Percentiles rank a stretch among this genome's conserved stretches.
Evolutionary conservation across 1,140 invertebrate genomes (phyloP).

Genomic region (Zaprionus capensis): DNA sequence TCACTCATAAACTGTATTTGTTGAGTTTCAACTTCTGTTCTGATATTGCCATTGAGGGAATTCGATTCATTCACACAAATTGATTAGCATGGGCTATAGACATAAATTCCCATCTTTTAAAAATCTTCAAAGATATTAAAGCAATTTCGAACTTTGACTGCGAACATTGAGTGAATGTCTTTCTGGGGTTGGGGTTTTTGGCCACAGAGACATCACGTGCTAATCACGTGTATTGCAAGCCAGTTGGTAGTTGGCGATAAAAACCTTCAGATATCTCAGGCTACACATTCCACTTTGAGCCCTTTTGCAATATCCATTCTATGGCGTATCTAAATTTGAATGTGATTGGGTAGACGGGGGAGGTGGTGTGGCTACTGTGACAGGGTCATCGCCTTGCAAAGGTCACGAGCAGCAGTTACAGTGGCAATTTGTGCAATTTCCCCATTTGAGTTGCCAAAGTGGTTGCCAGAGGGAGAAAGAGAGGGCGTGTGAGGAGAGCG

Average conservation of each 20-base stretch:
- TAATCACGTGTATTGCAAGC: conserved; percentile 52
- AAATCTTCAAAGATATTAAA: neutral
- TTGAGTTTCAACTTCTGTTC: too few species aligned
- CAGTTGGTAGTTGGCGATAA: conserved; percentile 7
- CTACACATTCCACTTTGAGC: neutral
- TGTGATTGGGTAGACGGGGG: conserved; percentile 23
- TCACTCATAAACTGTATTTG: too few species aligned
- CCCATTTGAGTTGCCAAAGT: conserved; percentile 20
- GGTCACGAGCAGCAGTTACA: conserved; percentile 45
- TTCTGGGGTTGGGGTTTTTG: neutral
- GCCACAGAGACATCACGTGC: conserved; percentile 20
- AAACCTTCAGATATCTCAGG: neutral
- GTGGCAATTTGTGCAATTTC: conserved; percentile 47
- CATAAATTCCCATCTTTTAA: neutral
- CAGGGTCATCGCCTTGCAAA: conserved; percentile 18
- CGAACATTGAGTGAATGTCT: neutral
- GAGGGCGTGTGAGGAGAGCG: neutral
- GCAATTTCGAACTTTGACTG: neutral
- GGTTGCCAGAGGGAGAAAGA: neutral
- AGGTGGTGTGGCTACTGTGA: neutral
- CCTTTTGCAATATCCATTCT: conserved; percentile 60
- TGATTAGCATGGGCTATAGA: neutral
- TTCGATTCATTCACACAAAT: neutral
- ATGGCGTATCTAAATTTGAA: conserved; percentile 58
- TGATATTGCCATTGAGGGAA: neutral